Evolutionary conservation across 1,140 invertebrate species (phyloP), one percentile per base, ranked within the genome.

Genomic region (Arion vulgaris): DNA sequence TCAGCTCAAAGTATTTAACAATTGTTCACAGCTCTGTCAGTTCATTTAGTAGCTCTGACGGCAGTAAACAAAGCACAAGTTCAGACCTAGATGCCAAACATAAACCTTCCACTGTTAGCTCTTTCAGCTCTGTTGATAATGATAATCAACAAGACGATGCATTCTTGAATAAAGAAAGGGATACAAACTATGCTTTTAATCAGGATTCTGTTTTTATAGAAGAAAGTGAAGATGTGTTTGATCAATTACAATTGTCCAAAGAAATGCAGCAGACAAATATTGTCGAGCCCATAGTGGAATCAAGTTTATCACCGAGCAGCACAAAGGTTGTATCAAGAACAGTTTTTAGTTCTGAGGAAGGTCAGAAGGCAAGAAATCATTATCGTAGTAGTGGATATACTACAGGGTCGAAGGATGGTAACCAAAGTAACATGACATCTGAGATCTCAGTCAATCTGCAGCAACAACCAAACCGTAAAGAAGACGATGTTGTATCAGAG

Each of bases 211-310:
- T 66, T 66, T 66, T 66, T 66, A 7, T 28, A 32, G n/a, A 66
- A 66, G 62, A 66, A 32, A 66, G 62, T 66, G 62, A 66, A 66
- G 53, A 57, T 19, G 62, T 34, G n/a, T 34, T 34, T 66, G 62
- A 66, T 2, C 9, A 34, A 32, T 7, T 7, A 66, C n/a, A 28
- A 17, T 32, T 7, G n/a, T 66, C 1, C 32, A 32, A n/a, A 57
- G 4, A 19, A 11, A 19, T 19, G 53, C 53, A 57, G 53, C 53
- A 57, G 23, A 23, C 23, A 23, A 23, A 19, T 57, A 19, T 57
- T n/a, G 9, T 28, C 19, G 28, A n/a, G 32, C n/a, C 62, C 2
- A 17, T 66, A 9, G 2, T 34, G 11, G 28, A 66, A 32, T 28
- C 62, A 32, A 34, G 17, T 32, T 32, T 17, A 5, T 32, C 62